Evolutionary conservation across 2,888 invertebrate genomes (phyloP).

Genomic region (Aporophyla nigra): DNA sequence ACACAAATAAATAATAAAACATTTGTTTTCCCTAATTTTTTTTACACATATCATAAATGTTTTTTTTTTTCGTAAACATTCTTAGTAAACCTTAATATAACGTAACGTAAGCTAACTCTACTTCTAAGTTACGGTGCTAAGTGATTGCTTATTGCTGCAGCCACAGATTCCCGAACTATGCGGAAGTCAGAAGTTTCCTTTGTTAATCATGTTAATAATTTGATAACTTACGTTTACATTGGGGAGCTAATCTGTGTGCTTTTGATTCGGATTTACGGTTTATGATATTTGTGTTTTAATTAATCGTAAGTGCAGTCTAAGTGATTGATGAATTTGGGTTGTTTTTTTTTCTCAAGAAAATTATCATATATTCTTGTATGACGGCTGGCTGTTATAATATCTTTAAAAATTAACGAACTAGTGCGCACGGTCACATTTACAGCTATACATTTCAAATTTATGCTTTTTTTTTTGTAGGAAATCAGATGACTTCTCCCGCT

Average conservation of each 20-base stretch:
- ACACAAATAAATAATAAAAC: background rate
- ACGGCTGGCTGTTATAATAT: background rate
- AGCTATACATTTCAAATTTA: too few relatives aligned
- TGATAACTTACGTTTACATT: constrained; percentile 64
- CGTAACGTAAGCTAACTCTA: constrained; percentile 57
- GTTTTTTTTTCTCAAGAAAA: background rate
- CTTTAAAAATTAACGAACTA: too few relatives aligned
- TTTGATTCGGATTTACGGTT: constrained; percentile 52
- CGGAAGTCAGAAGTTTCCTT: constrained; percentile 82
- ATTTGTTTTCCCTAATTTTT: too few relatives aligned
- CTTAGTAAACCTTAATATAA: background rate
- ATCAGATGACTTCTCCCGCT: too few relatives aligned
- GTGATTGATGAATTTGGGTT: constrained; percentile 9
- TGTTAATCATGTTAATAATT: constrained; percentile 82
- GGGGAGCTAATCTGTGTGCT: constrained; percentile 61
- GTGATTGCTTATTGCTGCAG: constrained; percentile 81
- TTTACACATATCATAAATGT: background rate
- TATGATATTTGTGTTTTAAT: constrained; percentile 44
- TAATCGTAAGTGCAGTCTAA: constrained; percentile 33
- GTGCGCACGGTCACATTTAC: too few relatives aligned
- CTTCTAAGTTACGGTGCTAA: constrained; percentile 74
- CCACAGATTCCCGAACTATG: constrained; percentile 77
- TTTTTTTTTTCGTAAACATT: background rate
- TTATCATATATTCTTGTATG: background rate
- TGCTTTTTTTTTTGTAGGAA: too few relatives aligned